Evolutionary conservation across 2,113 vertebrate genomes (phyloP), one percentile per base, ranked within the genome.

Genomic region (Delphinus delphis): DNA sequence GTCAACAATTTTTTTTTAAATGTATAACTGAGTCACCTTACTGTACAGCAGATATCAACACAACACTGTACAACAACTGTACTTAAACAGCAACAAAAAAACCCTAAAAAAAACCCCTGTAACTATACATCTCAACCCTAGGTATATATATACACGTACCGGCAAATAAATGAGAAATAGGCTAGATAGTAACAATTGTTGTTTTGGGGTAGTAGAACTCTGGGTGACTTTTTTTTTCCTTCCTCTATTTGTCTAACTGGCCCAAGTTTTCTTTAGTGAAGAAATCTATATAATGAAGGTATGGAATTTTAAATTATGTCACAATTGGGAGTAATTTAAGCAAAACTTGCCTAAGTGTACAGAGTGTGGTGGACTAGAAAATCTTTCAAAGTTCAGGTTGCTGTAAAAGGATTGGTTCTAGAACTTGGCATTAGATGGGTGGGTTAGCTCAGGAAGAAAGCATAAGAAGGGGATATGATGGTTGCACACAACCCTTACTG

Each of bases 201-300:
- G 18, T 50, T 80, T 55, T n/a, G 50, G 20, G n/a, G 12, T 50
- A 53, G 50, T 17, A 58, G 83, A 95, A 50, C 71, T 44, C 53
- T 44, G 33, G 8, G 65, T 70, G 60, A 76, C 50, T 55, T 55
- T 23, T 60, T 20, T 53, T 47, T 23, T 36, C 20, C 44, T 93
- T 55, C 53, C 81, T 50, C 17, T 28, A 28, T 58, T 83, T 85
- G 65, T 71, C 55, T 83, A 86, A 85, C 23, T 86, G 63, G 50
- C 20, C 53, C n/a, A 81, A 38, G 28, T 96, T 89, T 95, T 74
- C 28, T 36, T 89, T 47, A 71, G 38, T 62, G 63, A 97, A 26
- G 87, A 95, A 85, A 82, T 65, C 18, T 62, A 5, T 47, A 73
- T 68, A 50, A 92, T 25, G 74, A 88, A 85, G 36, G 33, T 17